phyloP scores from a whole-genome alignment of 2,888 invertebrate species.

The Dromius quadrimaculatus region DNA sequence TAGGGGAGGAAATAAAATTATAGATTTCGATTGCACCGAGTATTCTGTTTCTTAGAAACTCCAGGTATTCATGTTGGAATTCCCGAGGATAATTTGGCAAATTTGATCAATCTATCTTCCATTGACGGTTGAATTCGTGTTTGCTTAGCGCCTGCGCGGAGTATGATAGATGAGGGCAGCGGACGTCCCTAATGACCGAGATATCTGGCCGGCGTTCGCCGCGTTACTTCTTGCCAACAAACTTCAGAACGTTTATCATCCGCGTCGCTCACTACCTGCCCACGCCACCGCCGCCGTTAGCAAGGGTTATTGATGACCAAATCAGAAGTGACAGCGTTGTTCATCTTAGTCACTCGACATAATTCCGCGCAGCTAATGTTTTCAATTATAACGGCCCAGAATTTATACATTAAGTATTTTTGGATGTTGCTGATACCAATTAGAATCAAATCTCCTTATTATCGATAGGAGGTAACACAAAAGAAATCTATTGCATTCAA shows the following conservation, averaged over 20 bases:
- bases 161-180: conserved; percentile 64
- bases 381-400: conserved; percentile 58
- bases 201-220: conserved; percentile 62
- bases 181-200: conserved; percentile 64
- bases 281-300: conserved; percentile 30
- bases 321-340: conserved; percentile 66
- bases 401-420: too few relatives aligned
- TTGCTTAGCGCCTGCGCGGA: too few relatives aligned
- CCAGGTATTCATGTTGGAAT: too few relatives aligned
- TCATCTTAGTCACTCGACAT: conserved; percentile 65
- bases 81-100: background rate
- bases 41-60: too few relatives aligned
- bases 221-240: conserved; percentile 61
- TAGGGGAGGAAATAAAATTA: conserved; percentile 20
- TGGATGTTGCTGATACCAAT: too few relatives aligned
- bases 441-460: too few relatives aligned
- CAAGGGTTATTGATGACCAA: conserved; percentile 64
- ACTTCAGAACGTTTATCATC: conserved; percentile 64
- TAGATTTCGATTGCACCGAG: too few relatives aligned
- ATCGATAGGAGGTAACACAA: background rate
- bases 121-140: background rate
- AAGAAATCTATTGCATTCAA: background rate
- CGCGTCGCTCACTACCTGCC: conserved; percentile 55
- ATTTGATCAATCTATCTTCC: background rate
- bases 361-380: conserved; percentile 62